phyloP scores from a whole-genome alignment of 1,140 invertebrate genomes.

The Caerostris darwini region DNA sequence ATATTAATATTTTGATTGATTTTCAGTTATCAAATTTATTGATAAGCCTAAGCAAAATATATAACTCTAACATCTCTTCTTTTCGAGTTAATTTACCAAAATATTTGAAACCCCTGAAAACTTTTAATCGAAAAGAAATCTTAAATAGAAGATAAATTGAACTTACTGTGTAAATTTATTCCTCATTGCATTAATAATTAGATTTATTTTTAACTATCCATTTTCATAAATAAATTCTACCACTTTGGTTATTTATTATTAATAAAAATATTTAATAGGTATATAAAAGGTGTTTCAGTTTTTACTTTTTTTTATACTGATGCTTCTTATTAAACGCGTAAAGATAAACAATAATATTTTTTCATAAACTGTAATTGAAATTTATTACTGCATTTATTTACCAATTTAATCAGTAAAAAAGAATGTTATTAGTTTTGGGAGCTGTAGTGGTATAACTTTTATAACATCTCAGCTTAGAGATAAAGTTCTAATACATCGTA shows the following conservation, averaged over 20 bases:
- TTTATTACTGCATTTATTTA: conserved; percentile 28
- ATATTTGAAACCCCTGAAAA: too few relatives aligned
- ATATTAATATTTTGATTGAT: too few relatives aligned
- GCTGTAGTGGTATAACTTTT: not conserved
- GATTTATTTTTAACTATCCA: not conserved
- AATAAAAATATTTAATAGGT: not conserved
- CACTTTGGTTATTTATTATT: not conserved
- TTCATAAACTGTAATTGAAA: not conserved
- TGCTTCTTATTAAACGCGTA: not conserved
- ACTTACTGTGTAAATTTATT: not conserved
- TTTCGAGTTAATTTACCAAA: too few relatives aligned
- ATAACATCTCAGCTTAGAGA: not conserved
- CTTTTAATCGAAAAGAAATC: too few relatives aligned
- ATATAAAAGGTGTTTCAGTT: not conserved
- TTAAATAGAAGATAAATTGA: not conserved
- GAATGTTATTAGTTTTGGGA: not conserved
- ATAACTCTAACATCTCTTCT: too few relatives aligned
- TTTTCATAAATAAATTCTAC: not conserved
- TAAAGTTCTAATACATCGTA: not conserved
- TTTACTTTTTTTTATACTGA: not conserved
- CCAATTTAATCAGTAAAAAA: not conserved
- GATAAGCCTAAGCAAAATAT: too few relatives aligned
- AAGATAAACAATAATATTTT: not conserved
- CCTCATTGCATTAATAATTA: not conserved
- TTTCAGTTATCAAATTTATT: too few relatives aligned